phyloP scores from a whole-genome alignment of 2,797 vertebrate species.

The Pseudomugil gertrudae region DNA sequence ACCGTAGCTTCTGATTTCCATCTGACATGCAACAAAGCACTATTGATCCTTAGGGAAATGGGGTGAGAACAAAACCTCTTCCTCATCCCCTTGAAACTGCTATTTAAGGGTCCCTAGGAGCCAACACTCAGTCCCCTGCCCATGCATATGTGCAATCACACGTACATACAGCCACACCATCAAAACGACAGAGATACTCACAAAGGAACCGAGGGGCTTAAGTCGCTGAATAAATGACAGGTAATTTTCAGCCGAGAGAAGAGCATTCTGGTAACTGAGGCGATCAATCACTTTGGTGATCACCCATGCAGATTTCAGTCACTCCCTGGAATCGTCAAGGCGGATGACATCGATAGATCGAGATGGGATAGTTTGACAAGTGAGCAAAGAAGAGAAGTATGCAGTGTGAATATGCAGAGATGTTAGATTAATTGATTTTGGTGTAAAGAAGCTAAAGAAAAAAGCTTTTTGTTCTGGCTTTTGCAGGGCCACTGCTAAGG shows the following conservation, averaged over 20 bases:
- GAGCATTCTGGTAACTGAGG: slow-evolving; percentile 72
- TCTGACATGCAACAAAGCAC: slow-evolving; percentile 76
- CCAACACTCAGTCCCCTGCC: slow-evolving; percentile 20
- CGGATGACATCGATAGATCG: slow-evolving; percentile 70
- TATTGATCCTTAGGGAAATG: slow-evolving; percentile 84
- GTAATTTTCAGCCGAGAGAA: slow-evolving; percentile 83
- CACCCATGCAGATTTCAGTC: slow-evolving; percentile 80
- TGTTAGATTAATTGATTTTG: slow-evolving; percentile 41
- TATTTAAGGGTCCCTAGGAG: slow-evolving; percentile 35
- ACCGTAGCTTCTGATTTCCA: slow-evolving; percentile 76
- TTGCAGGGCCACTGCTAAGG: slow-evolving; percentile 42
- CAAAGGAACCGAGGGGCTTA: slow-evolving; percentile 58
- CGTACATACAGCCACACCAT: slow-evolving; percentile 16
- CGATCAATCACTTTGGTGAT: slow-evolving; percentile 84
- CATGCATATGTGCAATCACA: slow-evolving; percentile 40
- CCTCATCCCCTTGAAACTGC: slow-evolving; percentile 40
- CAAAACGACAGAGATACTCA: slow-evolving; percentile 62
- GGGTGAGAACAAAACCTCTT: slow-evolving; percentile 50
- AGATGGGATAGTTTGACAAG: slow-evolving; percentile 63
- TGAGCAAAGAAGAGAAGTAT: slow-evolving; percentile 20
- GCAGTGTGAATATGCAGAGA: slow-evolving; percentile 26
- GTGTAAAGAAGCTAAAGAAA: slow-evolving; percentile 7
- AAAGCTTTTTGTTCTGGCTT: slow-evolving; percentile 51
- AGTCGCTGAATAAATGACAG: slow-evolving; percentile 85
- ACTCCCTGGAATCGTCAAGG: slow-evolving; percentile 75